Percentiles rank a stretch among this genome's conserved stretches.
These are phyloP conservation scores for Coregonus clupeaformis DNA, from an alignment of 2,113 vertebrate species.

Conservation along the genomic window DNA sequence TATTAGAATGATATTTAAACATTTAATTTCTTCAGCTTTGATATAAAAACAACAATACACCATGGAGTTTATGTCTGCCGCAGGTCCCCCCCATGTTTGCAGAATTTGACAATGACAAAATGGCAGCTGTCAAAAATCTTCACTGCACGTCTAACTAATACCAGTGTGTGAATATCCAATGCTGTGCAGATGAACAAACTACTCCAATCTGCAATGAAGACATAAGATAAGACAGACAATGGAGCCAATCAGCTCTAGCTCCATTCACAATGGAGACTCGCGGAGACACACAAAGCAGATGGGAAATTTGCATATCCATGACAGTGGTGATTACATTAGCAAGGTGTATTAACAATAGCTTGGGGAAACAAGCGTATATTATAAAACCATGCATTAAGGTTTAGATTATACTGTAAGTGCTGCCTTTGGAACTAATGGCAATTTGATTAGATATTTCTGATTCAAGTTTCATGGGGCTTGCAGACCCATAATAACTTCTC, in stretches of 20 bases:
- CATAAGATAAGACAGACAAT: constrained; percentile 38
- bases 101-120: constrained; percentile 15
- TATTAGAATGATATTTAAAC: too few relatives aligned
- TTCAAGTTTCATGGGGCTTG: too few relatives aligned
- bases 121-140: constrained; percentile 15
- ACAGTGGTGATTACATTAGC: constrained; percentile 34
- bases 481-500: too few relatives aligned
- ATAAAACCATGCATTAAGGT: constrained; percentile 19
- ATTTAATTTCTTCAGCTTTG: too few relatives aligned
- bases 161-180: constrained; percentile 9
- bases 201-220: constrained; percentile 30
- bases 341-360: constrained; percentile 46
- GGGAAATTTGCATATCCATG: constrained; percentile 41
- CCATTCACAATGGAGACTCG: constrained; percentile 28
- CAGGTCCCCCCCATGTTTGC: neutral
- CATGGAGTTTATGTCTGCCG: too few relatives aligned
- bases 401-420: constrained; percentile 8
- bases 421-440: neutral
- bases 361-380: constrained; percentile 10
- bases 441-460: neutral
- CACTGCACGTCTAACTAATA: constrained; percentile 2
- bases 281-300: constrained; percentile 37
- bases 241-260: constrained; percentile 12
- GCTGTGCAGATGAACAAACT: constrained; percentile 13
- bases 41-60: too few relatives aligned